phyloP scores from a whole-genome alignment of 2,113 vertebrate genomes.

The Myanophis thanlyinensis region DNA sequence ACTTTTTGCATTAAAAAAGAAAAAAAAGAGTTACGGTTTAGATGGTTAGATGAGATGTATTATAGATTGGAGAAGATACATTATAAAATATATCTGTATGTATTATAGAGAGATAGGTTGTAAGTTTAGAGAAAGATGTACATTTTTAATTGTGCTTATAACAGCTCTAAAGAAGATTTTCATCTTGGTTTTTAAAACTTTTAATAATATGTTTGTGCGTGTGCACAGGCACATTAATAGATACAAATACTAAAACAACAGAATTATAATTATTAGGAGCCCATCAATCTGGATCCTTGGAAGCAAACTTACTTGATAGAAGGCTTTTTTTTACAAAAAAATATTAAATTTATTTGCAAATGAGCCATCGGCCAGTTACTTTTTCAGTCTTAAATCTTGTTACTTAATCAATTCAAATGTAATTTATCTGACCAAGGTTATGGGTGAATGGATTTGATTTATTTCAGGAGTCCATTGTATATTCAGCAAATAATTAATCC shows the following conservation, averaged over 20 bases:
- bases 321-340: too few species aligned
- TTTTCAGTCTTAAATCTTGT: too few species aligned
- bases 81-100: too few species aligned
- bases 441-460: neutral
- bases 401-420: neutral
- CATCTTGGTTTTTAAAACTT: neutral
- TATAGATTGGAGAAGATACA: neutral
- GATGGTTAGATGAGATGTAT: neutral
- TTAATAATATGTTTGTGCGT: too few species aligned
- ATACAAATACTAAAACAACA: neutral
- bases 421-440: neutral
- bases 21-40: neutral
- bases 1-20: neutral
- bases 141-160: neutral
- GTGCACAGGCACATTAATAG: too few species aligned
- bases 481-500: neutral
- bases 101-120: neutral
- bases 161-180: neutral
- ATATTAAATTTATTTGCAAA: too few species aligned
- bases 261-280: rapidly evolving
- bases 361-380: too few species aligned
- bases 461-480: neutral
- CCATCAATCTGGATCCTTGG: neutral
- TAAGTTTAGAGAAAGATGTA: neutral
- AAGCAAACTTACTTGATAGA: neutral